Base-by-base conservation (phyloP, 2,888 invertebrate genomes). In the Elmis aenea region DNA sequence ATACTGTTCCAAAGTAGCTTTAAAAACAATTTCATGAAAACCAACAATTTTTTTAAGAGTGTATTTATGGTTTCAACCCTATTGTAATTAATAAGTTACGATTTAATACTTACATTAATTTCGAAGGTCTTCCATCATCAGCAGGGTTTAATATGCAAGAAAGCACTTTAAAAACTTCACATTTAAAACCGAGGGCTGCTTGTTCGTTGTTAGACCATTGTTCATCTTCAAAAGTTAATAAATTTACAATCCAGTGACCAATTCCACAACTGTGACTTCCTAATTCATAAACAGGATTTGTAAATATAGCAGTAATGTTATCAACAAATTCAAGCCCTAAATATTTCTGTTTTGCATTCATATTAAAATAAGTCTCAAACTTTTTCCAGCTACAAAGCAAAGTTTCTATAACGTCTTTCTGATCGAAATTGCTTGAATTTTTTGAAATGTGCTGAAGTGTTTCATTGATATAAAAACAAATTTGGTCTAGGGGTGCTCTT, bases 41-140 rank as follows among this genome's bases (percentile, higher is more conserved):
- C n/a, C n/a, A n/a, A n/a, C n/a, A n/a, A n/a, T n/a, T n/a, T n/a
- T n/a, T n/a, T n/a, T n/a, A n/a, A n/a, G n/a, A n/a, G n/a, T n/a
- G n/a, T n/a, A n/a, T n/a, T n/a, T n/a, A n/a, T n/a, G n/a, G n/a
- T n/a, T n/a, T n/a, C n/a, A n/a, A n/a, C n/a, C n/a, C n/a, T n/a
- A n/a, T n/a, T n/a, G n/a, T n/a, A n/a, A n/a, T n/a, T n/a, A n/a
- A n/a, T n/a, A n/a, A n/a, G n/a, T n/a, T n/a, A n/a, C n/a, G n/a
- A n/a, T n/a, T n/a, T n/a, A n/a, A n/a, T 31, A 52, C 42, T 48
- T 52, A 62, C 62, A 50, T 48, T 33, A 56, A 48, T 18, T 43
- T 26, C 9, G 35, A n/a, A n/a, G n/a, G n/a, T n/a, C n/a, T n/a
- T n/a, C n/a, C n/a, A n/a, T 50, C 47, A 32, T 42, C 43, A 24